Percentiles rank a stretch among this genome's conserved stretches.
Conservation (phyloP, 2,888 invertebrate genomes). For the Ochropleura leucogaster region DNA sequence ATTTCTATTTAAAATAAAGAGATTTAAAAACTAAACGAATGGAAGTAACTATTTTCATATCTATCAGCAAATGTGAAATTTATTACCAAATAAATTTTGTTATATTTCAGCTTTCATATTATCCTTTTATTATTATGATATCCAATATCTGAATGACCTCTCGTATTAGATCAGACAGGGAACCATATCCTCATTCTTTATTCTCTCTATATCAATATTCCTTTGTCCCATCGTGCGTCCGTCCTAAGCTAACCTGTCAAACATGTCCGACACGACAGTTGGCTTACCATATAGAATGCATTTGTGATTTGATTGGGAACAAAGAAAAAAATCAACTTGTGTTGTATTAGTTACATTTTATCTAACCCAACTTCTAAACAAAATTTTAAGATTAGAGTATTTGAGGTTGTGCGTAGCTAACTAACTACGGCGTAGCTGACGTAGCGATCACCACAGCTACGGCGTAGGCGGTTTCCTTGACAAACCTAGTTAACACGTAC, state of each 20-base stretch:
- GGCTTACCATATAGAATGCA: conserved; percentile 61
- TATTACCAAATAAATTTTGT: background rate
- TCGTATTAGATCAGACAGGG: conserved; percentile 41
- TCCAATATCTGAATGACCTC: conserved; percentile 49
- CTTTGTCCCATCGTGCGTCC: conserved; percentile 55
- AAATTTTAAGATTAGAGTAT: background rate
- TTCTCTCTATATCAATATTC: conserved; percentile 63
- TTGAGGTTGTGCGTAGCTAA: conserved; percentile 16
- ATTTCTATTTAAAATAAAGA: background rate
- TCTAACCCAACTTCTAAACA: background rate
- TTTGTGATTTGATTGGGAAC: conserved; percentile 55
- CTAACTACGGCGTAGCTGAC: conserved; percentile 27
- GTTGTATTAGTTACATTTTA: conserved; percentile 13
- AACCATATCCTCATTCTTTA: conserved; percentile 59
- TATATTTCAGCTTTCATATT: background rate
- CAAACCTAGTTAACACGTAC: conserved; percentile 14
- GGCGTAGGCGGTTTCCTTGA: conserved; percentile 35
- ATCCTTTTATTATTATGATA: conserved; percentile 24
- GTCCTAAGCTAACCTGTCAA: conserved; percentile 62
- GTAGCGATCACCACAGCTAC: conserved; percentile 39
- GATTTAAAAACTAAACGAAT: background rate
- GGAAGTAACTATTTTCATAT: background rate
- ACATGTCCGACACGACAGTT: conserved; percentile 52
- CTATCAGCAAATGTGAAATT: background rate
- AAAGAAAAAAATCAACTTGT: conserved; percentile 28